phyloP scores from a whole-genome alignment of 2,888 invertebrate genomes.

The Odontomyia ornata region DNA sequence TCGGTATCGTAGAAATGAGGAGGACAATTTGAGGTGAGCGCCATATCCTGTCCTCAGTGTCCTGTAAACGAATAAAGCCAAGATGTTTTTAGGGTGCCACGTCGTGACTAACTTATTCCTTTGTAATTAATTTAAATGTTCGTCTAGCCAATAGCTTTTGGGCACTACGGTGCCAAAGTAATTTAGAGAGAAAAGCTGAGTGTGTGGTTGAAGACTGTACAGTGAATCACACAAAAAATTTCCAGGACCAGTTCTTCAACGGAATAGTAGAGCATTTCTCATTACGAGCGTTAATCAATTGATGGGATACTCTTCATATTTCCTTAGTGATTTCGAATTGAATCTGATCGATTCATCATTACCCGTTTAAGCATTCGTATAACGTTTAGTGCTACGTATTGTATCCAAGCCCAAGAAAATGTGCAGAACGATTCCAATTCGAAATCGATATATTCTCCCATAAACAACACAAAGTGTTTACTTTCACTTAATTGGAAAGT shows the following conservation, averaged over 20 bases:
- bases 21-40: not conserved
- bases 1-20: not conserved
- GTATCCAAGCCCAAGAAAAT: too few species aligned
- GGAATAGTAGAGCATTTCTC: too few species aligned
- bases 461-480: conserved; percentile 29
- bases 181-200: not conserved
- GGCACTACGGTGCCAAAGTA: not conserved
- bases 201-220: too few species aligned
- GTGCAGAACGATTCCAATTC: too few species aligned
- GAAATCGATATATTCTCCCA: not conserved
- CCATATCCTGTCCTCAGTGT: not conserved
- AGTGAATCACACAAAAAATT: too few species aligned
- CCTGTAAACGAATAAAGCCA: not conserved
- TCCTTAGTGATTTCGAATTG: too few species aligned
- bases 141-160: conserved; percentile 28
- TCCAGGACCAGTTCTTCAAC: too few species aligned
- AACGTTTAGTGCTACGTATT: too few species aligned
- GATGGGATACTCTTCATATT: too few species aligned
- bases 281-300: too few species aligned
- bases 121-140: conserved; percentile 40
- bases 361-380: too few species aligned
- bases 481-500: conserved; percentile 39
- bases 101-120: conserved; percentile 23
- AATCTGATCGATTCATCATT: too few species aligned
- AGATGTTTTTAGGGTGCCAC: not conserved